phyloP scores from a whole-genome alignment of 2,888 invertebrate species.

The Hypsopygia costalis region DNA sequence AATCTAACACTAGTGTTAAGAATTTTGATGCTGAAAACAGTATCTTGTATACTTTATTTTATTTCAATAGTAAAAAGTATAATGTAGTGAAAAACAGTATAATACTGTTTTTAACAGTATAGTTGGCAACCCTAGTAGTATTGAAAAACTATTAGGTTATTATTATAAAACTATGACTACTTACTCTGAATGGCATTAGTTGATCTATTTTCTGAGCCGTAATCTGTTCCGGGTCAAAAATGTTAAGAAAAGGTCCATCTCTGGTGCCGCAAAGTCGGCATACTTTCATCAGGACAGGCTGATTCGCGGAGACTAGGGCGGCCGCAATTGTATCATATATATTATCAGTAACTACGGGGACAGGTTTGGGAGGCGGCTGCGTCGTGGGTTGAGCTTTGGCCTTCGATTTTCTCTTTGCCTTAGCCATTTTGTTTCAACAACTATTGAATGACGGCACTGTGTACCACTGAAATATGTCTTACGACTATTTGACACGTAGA shows the following conservation, averaged over 20 bases:
- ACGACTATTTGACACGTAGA: too few relatives aligned
- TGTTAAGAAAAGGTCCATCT: constrained; percentile 73
- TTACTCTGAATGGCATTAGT: constrained; percentile 69
- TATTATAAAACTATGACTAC: constrained; percentile 12
- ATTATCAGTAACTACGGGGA: neutral
- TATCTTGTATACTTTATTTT: too few relatives aligned
- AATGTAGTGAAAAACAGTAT: too few relatives aligned
- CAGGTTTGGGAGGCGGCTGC: constrained; percentile 10
- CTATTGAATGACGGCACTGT: constrained; percentile 13
- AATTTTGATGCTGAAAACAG: too few relatives aligned
- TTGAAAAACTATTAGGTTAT: too few relatives aligned
- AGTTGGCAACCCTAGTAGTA: too few relatives aligned
- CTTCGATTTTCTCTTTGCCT: constrained; percentile 5
- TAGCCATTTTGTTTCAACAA: constrained; percentile 8
- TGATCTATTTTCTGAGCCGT: constrained; percentile 68
- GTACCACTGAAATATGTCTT: neutral
- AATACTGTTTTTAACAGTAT: too few relatives aligned
- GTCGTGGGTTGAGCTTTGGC: constrained; percentile 10
- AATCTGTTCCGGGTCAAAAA: constrained; percentile 62
- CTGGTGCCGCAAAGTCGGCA: constrained; percentile 69
- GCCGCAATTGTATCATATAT: constrained; percentile 27
- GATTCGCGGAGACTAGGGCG: constrained; percentile 34
- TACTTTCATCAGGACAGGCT: constrained; percentile 50
- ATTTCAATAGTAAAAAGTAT: too few relatives aligned
- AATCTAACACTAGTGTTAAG: too few relatives aligned